Conservation (phyloP, 2,113 vertebrate genomes). For the Micromys minutus region DNA sequence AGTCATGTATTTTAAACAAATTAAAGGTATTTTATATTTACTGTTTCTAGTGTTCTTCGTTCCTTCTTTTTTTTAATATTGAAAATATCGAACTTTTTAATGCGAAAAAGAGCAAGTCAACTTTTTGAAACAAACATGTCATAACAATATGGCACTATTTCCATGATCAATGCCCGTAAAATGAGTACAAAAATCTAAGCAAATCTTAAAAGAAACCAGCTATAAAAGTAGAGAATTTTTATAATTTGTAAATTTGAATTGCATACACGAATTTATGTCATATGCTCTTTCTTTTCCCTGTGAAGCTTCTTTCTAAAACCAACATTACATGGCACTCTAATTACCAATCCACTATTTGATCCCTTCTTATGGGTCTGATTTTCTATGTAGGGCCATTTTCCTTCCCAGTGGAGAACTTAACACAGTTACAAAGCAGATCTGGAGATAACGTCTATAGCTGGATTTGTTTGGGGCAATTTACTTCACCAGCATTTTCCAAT, state of each 20-base stretch:
- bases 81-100: conserved; percentile 58
- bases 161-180: conserved; percentile 54
- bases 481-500: background rate
- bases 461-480: conserved; percentile 20
- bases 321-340: no score
- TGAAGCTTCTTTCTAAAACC: no score
- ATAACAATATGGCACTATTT: background rate
- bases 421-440: background rate
- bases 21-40: background rate
- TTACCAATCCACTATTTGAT: no score
- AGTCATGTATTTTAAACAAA: conserved; percentile 27
- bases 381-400: background rate
- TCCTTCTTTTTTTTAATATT: background rate
- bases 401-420: background rate
- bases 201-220: background rate
- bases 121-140: conserved; percentile 63
- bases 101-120: conserved; percentile 50
- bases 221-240: no score
- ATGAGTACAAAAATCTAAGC: conserved; percentile 21
- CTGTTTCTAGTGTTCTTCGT: background rate
- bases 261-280: no score
- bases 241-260: no score
- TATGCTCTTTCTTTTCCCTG: no score
- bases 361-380: background rate
- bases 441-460: background rate